A percentile compares a stretch with the other conserved stretches of the same genome.
These are phyloP conservation scores for Thysanoteuthis rhombus DNA, from an alignment of 2,888 invertebrate species.

Conservation along the genomic window DNA sequence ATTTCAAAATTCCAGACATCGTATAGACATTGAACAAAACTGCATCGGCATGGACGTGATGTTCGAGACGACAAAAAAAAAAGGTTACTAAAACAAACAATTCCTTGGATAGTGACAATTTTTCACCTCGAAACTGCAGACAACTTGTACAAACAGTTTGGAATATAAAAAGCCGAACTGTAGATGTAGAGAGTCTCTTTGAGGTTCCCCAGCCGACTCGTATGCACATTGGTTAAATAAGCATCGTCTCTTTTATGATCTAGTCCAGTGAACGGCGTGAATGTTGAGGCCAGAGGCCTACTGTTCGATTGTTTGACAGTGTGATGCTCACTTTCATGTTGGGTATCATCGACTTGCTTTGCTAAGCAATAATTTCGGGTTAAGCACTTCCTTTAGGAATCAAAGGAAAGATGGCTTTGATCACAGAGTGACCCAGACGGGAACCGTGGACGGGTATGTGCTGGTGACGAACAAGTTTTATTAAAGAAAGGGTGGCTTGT, in stretches of 20 bases:
- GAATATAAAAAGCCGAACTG: no score
- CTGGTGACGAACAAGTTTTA: not conserved
- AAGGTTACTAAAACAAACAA: no score
- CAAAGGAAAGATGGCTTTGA: not conserved
- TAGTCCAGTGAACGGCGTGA: not conserved
- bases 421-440: not conserved
- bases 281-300: not conserved
- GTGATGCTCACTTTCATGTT: not conserved
- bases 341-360: not conserved
- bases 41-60: no score
- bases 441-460: not conserved
- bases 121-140: no score
- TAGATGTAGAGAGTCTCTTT: no score
- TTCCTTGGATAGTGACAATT: no score
- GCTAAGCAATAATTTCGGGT: not conserved
- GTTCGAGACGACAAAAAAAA: no score
- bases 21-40: no score
- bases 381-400: not conserved
- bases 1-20: no score
- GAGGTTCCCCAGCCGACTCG: no score
- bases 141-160: no score
- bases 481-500: not conserved
- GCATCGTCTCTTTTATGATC: not conserved
- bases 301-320: not conserved
- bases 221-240: not conserved